Evolutionary conservation across 2,888 invertebrate species (phyloP), one percentile per base, ranked within the genome.

Genomic region (Endomychus coccineus): DNA sequence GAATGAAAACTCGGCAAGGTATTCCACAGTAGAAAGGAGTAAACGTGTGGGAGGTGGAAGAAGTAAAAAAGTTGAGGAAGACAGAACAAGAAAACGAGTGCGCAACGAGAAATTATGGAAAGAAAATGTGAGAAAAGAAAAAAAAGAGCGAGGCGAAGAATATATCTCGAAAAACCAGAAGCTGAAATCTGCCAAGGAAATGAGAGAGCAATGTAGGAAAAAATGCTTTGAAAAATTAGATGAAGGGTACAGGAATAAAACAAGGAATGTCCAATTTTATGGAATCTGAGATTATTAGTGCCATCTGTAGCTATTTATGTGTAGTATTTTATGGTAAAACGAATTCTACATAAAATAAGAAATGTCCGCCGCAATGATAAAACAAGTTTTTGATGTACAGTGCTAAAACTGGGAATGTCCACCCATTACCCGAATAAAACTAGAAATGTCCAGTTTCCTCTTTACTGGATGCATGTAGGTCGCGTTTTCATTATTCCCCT

Each of bases 221-320:
- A n/a, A n/a, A n/a, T n/a, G n/a, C n/a, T n/a, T n/a, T n/a, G n/a
- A n/a, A n/a, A 21, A n/a, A 21, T 7, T n/a, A 25, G 27, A 7
- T 25, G 27, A 25, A 25, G 27, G 27, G 27, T 25, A 25, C 27
- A 6, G 27, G 27, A 25, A 25, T 25, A 25, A 25, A 25, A 25
- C 27, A 25, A 25, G 11, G 27, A 25, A 25, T 25, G 27, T 25
- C 27, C 27, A 25, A n/a, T 25, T 25, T 11, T 25, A 11, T 11
- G 6, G 11, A 25, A n/a, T 25, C n/a, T 6, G 9, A 11, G 7
- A 25, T 25, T n/a, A n/a, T 9, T 25, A 25, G 27, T 10, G 27
- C 27, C 27, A 25, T 25, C 27, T 25, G 11, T 25, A 9, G 27
- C 11, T 10, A n/a, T 25, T 11, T 11, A n/a, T 10, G 6, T n/a